Percentiles rank a stretch among this genome's conserved stretches.
phyloP scores from a whole-genome alignment of 2,113 vertebrate species.

The Emydura subglobosa region DNA sequence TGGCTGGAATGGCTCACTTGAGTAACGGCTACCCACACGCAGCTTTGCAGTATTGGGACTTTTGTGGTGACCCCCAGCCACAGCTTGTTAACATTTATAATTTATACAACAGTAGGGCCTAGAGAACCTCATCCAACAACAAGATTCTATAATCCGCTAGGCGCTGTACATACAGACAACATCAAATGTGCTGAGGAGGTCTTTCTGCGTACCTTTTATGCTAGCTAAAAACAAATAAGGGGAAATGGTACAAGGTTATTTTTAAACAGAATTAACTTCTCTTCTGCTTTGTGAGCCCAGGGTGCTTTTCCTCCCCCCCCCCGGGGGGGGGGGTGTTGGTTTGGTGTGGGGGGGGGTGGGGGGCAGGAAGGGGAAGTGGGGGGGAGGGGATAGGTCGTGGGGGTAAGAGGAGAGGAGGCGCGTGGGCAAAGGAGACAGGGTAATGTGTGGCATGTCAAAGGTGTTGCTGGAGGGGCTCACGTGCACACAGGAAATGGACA shows the following conservation, averaged over 20 bases:
- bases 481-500: slow-evolving; percentile 52
- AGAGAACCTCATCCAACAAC: background rate
- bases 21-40: background rate
- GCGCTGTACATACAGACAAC: background rate
- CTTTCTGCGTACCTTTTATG: background rate
- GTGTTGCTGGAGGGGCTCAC: slow-evolving; percentile 49
- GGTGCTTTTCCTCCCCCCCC: background rate
- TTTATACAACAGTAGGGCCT: background rate
- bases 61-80: background rate
- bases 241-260: background rate
- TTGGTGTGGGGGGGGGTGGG: too few relatives aligned
- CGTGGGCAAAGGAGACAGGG: slow-evolving; percentile 63
- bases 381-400: slow-evolving; percentile 65
- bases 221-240: background rate
- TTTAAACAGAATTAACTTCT: background rate
- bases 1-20: background rate
- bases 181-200: background rate
- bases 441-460: slow-evolving; percentile 56
- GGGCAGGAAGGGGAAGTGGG: too few relatives aligned
- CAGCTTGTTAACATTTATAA: background rate
- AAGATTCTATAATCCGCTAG: background rate
- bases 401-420: slow-evolving; percentile 74
- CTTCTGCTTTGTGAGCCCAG: slow-evolving; percentile 42
- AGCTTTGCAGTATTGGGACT: rapidly evolving
- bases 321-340: too few relatives aligned